phyloP scores from a whole-genome alignment of 2,888 invertebrate genomes.

The Muscina levida region DNA sequence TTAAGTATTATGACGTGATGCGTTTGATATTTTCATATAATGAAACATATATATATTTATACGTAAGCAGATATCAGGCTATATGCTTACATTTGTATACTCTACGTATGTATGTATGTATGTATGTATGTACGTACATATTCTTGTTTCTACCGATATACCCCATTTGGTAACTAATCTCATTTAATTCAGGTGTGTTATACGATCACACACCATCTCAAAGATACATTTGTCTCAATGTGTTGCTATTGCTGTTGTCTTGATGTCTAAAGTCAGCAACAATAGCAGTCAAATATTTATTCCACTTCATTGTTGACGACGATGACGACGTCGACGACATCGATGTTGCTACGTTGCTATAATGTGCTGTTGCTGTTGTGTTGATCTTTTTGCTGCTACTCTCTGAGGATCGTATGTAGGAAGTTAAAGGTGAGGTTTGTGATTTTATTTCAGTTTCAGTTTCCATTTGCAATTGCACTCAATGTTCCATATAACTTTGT shows the following conservation, averaged over 20 bases:
- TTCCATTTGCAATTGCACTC: conserved; percentile 63
- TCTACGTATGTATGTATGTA: background rate
- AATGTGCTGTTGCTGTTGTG: conserved; percentile 11
- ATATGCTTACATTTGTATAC: background rate
- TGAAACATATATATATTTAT: background rate
- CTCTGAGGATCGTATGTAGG: conserved; percentile 72
- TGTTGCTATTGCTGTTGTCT: conserved; percentile 33
- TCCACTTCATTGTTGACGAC: conserved; percentile 11
- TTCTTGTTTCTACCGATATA: no score
- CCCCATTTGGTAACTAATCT: conserved; percentile 51
- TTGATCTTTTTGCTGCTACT: conserved; percentile 19
- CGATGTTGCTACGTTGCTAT: conserved; percentile 9
- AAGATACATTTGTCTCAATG: conserved; percentile 10
- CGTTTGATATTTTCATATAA: conserved; percentile 65
- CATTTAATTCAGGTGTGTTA: conserved; percentile 71
- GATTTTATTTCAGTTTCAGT: conserved; percentile 63
- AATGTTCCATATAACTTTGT: conserved; percentile 64
- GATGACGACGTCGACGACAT: background rate
- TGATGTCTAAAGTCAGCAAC: conserved; percentile 22
- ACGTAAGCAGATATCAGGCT: background rate
- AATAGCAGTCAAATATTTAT: conserved; percentile 32
- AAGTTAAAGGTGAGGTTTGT: conserved; percentile 77
- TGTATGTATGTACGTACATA: background rate
- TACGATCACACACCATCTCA: conserved; percentile 37
- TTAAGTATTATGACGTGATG: conserved; percentile 71